phyloP scores from a whole-genome alignment of 2,113 vertebrate genomes.

The Percopsis transmontana region DNA sequence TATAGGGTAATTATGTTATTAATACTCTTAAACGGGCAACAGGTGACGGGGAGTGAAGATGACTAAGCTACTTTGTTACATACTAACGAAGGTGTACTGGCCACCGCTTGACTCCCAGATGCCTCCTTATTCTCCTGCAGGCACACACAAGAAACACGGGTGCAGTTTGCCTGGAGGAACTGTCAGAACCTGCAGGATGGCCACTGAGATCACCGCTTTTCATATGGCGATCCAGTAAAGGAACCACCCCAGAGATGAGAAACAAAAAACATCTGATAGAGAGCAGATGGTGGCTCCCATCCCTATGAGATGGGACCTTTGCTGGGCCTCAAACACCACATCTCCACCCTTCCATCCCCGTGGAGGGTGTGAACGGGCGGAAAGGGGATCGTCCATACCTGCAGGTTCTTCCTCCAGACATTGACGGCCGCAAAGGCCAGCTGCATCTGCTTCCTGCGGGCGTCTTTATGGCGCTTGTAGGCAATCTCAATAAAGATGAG shows the following conservation, averaged over 20 bases:
- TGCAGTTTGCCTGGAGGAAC: constrained; percentile 54
- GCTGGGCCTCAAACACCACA: constrained; percentile 10
- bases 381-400: constrained; percentile 83
- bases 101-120: constrained; percentile 74
- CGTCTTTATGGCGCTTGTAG: constrained; percentile 98
- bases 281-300: constrained; percentile 10
- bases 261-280: constrained; percentile 10
- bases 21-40: constrained; percentile 35
- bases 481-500: constrained; percentile 99
- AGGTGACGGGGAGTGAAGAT: constrained; percentile 56
- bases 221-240: constrained; percentile 7
- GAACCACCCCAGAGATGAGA: constrained; percentile 12
- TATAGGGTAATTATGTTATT: constrained; percentile 28
- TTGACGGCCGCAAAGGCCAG: constrained; percentile 98
- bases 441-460: constrained; percentile 99
- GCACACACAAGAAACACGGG: constrained; percentile 78
- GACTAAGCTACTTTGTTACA: constrained; percentile 62
- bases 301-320: constrained; percentile 19
- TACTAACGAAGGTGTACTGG: constrained; percentile 79
- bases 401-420: constrained; percentile 99
- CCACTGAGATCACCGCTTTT: constrained; percentile 51
- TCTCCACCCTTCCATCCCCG: constrained; percentile 12
- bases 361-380: constrained; percentile 7
- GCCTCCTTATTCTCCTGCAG: constrained; percentile 80
- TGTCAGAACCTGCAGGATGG: constrained; percentile 21